Conservation (phyloP, 2,888 invertebrate species). For the Thereva nobilitata region DNA sequence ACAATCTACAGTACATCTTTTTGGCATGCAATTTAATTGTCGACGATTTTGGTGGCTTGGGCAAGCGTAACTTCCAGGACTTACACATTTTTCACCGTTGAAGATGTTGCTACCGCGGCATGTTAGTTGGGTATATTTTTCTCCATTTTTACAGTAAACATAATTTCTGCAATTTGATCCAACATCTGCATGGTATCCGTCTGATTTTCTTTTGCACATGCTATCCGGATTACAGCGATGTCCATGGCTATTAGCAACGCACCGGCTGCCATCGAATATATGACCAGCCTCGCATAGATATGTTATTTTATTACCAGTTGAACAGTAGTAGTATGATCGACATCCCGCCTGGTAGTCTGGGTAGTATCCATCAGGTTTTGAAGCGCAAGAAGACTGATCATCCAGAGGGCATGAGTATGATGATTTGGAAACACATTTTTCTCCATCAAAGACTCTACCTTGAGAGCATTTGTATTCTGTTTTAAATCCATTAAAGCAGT, state of each 20-base stretch:
- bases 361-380: conserved; percentile 63
- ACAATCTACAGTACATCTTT: conserved; percentile 47
- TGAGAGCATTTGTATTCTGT: conserved; percentile 61
- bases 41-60: conserved; percentile 52
- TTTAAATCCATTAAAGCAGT: conserved; percentile 62
- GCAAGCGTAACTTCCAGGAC: conserved; percentile 58
- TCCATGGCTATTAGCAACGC: conserved; percentile 52
- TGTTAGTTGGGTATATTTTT: conserved; percentile 62
- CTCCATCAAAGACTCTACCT: conserved; percentile 63
- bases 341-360: conserved; percentile 60
- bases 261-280: conserved; percentile 62
- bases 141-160: conserved; percentile 64
- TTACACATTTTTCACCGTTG: conserved; percentile 64
- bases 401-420: conserved; percentile 60
- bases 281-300: conserved; percentile 62
- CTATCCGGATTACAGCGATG: conserved; percentile 47
- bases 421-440: conserved; percentile 60
- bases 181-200: conserved; percentile 64
- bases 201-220: conserved; percentile 59
- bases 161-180: conserved; percentile 64
- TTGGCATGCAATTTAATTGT: conserved; percentile 49
- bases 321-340: conserved; percentile 65
- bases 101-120: conserved; percentile 64
- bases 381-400: conserved; percentile 61
- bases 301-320: conserved; percentile 62